Evolutionary conservation across 1,140 invertebrate species (phyloP).

Genomic region (Sarcophaga bullata): DNA sequence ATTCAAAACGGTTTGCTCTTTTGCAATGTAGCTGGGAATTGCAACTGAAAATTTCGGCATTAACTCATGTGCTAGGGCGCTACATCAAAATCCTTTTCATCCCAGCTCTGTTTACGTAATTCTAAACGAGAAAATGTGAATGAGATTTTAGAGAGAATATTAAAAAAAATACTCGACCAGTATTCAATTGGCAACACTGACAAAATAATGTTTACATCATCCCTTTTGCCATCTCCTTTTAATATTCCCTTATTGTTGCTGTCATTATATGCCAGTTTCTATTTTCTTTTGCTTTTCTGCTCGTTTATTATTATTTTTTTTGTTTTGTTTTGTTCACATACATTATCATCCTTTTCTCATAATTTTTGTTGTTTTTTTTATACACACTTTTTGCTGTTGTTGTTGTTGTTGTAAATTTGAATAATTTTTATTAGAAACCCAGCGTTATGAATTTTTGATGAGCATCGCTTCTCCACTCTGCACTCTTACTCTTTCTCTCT

Average conservation of each 20-base stretch:
- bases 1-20: too few relatives aligned
- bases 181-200: neutral
- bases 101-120: neutral
- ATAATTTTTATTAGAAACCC: slow-evolving; percentile 58
- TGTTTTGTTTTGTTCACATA: neutral
- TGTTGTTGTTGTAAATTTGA: slow-evolving; percentile 52
- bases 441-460: slow-evolving; percentile 63
- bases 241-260: neutral
- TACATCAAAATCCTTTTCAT: neutral
- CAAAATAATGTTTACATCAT: too few relatives aligned
- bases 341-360: slow-evolving; percentile 55
- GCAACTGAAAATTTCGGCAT: too few relatives aligned
- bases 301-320: slow-evolving; percentile 50
- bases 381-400: neutral
- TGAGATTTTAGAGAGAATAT: neutral
- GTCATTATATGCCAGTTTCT: neutral
- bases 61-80: too few relatives aligned
- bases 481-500: slow-evolving; percentile 27
- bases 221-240: neutral
- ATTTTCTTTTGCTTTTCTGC: neutral
- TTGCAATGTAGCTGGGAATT: too few relatives aligned
- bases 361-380: slow-evolving; percentile 53
- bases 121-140: too few relatives aligned
- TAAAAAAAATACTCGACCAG: too few relatives aligned
- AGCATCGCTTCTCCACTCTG: slow-evolving; percentile 47